Base-by-base conservation (phyloP, 2,113 vertebrate species). In the Misgurnus anguillicaudatus region DNA sequence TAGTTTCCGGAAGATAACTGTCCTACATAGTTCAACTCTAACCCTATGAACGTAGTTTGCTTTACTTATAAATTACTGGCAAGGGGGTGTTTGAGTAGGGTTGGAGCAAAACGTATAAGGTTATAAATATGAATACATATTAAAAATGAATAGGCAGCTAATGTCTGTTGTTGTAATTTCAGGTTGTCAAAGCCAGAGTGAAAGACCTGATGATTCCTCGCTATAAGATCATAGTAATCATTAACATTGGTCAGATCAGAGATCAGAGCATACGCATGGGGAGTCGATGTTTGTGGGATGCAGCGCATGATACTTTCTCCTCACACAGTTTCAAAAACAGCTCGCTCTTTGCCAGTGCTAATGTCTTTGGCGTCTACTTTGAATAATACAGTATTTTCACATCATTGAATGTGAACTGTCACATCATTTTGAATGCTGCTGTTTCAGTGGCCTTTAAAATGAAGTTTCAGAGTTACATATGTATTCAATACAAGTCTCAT, bases 211-310 rank as follows among this genome's bases (percentile, higher is more conserved):
- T 86, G 90, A 87, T 95, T 72, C 94, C 94, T 4, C 89, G 96
- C 68, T 97, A 95, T 85, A 97, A 96, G 88, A 86, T 94, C 1
- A 90, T 97, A 17, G 94, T 97, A 79, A 80, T 93, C 55, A 90
- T 95, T 39, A 89, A 93, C 84, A 89, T 98, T 0, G 96, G 97
- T 62, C 96, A 97, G 86, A 90, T 91, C 83, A 85, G 77, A 0
- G 86, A 91, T 9, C 95, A 96, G 86, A 91, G 93, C 88, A 87
- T 98, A 86, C 90, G 92, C 1, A 87, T 96, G 0, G 93, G 91
- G 67, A 96, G 95, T 91, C 91, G 96, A 64, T 97, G 94, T 84
- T 92, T 97, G 72, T 97, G 97, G 96, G 94, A 97, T 7, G 87
- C 91, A 0, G 39, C 80, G 0, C 94, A 68, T 0, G 97, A 97